Percentiles rank a stretch among this genome's conserved stretches.
phyloP scores from a whole-genome alignment of 2,888 invertebrate genomes.

The Ectemnius lituratus region DNA sequence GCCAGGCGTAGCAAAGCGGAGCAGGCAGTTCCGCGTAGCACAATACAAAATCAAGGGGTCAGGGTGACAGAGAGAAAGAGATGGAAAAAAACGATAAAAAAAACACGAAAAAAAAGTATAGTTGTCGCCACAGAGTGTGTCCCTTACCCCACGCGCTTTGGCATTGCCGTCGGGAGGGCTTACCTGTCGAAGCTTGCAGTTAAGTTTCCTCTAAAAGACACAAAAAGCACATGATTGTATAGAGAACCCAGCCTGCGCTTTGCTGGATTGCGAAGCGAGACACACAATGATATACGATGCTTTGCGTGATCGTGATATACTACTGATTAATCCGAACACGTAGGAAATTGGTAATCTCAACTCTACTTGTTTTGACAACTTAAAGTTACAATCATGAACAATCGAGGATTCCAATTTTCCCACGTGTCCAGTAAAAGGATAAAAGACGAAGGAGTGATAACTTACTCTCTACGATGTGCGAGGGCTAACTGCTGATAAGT shows the following conservation, averaged over 20 bases:
- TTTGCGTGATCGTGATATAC: slow-evolving; percentile 24
- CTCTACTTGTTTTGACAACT: not conserved
- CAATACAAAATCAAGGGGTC: not conserved
- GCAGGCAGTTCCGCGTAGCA: not conserved
- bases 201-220: slow-evolving; percentile 72
- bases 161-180: slow-evolving; percentile 57
- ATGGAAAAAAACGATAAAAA: slow-evolving; percentile 7
- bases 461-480: slow-evolving; percentile 72
- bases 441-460: slow-evolving; percentile 10
- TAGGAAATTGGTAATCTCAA: not conserved
- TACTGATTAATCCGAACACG: not conserved
- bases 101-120: slow-evolving; percentile 14
- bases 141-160: slow-evolving; percentile 44
- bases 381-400: too few species aligned
- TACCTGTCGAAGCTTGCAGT: slow-evolving; percentile 73
- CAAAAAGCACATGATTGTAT: slow-evolving; percentile 58
- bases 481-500: slow-evolving; percentile 65
- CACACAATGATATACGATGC: slow-evolving; percentile 36
- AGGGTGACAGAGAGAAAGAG: not conserved
- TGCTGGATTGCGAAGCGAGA: slow-evolving; percentile 46
- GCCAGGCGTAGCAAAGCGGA: not conserved
- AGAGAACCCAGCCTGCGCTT: slow-evolving; percentile 27
- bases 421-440: not conserved
- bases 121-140: slow-evolving; percentile 38
- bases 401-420: not conserved